Percentiles rank a stretch among this genome's conserved stretches.
phyloP scores from a whole-genome alignment of 2,888 invertebrate genomes.

The Callyntrura sp. region DNA sequence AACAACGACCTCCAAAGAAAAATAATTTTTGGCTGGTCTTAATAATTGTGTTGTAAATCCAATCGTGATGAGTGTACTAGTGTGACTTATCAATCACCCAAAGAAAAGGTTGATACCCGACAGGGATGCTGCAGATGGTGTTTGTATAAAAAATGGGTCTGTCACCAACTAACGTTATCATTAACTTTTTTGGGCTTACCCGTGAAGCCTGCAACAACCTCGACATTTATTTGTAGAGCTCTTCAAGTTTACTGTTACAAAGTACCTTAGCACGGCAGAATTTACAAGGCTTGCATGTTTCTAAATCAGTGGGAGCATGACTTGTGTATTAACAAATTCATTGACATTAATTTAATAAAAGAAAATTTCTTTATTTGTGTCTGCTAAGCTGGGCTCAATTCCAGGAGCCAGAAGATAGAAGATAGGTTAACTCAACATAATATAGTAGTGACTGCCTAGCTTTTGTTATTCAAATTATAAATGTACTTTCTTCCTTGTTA shows the following conservation, averaged over 20 bases:
- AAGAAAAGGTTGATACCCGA: constrained; percentile 59
- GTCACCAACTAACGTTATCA: background rate
- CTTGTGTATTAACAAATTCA: background rate
- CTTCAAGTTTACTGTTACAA: no score
- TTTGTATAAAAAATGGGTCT: background rate
- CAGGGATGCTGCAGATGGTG: no score
- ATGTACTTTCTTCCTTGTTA: background rate
- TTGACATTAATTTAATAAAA: constrained; percentile 1
- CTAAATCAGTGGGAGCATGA: background rate
- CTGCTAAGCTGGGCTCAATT: constrained; percentile 17
- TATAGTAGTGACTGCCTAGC: no score
- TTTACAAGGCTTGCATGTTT: background rate
- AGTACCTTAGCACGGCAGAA: background rate
- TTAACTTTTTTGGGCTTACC: background rate
- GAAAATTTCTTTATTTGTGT: background rate
- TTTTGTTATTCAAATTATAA: no score
- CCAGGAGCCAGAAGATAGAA: constrained; percentile 57
- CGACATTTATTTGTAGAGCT: no score
- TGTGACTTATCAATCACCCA: constrained; percentile 34
- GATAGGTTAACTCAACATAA: no score
- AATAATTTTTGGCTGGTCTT: background rate
- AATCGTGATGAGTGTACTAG: background rate
- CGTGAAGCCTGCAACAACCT: background rate
- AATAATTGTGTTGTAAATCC: background rate
- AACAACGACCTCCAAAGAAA: constrained; percentile 55